Base-by-base conservation (phyloP, 1,140 invertebrate genomes). In the Drosophila asahinai region DNA sequence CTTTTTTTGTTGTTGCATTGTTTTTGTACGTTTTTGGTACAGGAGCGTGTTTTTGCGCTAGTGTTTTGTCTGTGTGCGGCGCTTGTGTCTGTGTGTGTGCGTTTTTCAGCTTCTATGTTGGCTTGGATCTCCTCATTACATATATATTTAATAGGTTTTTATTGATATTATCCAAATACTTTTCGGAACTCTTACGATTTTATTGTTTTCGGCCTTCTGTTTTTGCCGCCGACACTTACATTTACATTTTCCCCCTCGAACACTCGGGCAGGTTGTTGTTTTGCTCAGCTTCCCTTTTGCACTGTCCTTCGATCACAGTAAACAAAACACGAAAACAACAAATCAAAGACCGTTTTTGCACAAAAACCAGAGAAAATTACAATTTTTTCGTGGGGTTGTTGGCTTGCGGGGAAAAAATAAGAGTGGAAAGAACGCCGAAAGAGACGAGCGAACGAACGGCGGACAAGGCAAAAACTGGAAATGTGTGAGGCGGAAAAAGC, bases 381-480 rank as follows among this genome's bases (percentile, higher is more conserved):
- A 52, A 73, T 52, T 57, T 83, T 87, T 81, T 63, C 82, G 61
- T 75, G 68, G 68, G 65, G 59, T 63, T 66, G 54, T 66, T 73
- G 58, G 65, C 61, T 40, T 57, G 54, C 36, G 54, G 36, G 62
- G 62, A 76, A 78, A 75, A 76, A 87, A 86, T 89, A 87, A 57
- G 72, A 76, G 63, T 54, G 54, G 52, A 79, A 78, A 89, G 82
- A 87, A 87, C 83, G 83, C 84, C 82, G 71, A 74, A 87, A 71
- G 74, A 66, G 72, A 86, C 80, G 75, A 71, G 51, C 65, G 65
- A 71, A 71, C 65, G 65, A 77, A 87, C 83, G 68, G 83, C 75
- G 77, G 80, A 80, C 86, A 80, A 89, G 77, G 65, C 81, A 89
- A 89, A 87, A 89, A 87, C 84, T 89, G 84, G 84, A 89, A 89